These are phyloP conservation scores for Liparis tanakae DNA, from an alignment of 2,797 vertebrate genomes.

Conservation along the genomic window DNA sequence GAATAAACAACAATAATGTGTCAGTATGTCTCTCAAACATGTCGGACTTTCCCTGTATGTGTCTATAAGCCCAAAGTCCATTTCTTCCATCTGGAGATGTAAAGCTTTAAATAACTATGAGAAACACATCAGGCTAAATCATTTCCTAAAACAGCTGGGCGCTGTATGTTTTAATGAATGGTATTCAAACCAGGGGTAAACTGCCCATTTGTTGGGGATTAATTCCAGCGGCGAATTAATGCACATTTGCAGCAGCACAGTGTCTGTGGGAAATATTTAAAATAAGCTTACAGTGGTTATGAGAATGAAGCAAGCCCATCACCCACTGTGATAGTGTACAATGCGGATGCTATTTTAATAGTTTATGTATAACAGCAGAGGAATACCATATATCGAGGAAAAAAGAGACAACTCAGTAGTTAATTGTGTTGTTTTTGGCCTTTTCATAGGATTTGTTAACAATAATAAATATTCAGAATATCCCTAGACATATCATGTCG, in stretches of 20 bases:
- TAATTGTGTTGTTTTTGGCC: not conserved
- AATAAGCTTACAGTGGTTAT: not conserved
- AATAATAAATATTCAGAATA: not conserved
- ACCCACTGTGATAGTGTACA: not conserved
- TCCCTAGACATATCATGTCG: not conserved
- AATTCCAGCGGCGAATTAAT: not conserved
- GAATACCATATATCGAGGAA: not conserved
- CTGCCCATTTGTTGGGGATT: not conserved
- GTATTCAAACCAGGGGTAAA: not conserved
- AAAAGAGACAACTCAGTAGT: not conserved
- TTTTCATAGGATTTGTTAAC: not conserved
- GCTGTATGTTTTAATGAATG: slow-evolving; percentile 1
- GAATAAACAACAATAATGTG: not conserved
- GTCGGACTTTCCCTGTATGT: not conserved
- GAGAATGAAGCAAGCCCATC: not conserved
- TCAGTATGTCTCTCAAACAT: not conserved
- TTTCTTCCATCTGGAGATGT: not conserved
- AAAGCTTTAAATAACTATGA: not conserved
- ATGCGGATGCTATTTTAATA: not conserved
- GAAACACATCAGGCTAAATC: not conserved
- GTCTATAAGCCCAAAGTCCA: not conserved
- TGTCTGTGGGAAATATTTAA: not conserved
- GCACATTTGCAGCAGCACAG: not conserved
- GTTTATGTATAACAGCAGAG: not conserved
- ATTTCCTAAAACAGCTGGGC: not conserved